Base-by-base conservation (phyloP, 53 echinoderm and acorn worm species). In the Holothuria leucospilota region DNA sequence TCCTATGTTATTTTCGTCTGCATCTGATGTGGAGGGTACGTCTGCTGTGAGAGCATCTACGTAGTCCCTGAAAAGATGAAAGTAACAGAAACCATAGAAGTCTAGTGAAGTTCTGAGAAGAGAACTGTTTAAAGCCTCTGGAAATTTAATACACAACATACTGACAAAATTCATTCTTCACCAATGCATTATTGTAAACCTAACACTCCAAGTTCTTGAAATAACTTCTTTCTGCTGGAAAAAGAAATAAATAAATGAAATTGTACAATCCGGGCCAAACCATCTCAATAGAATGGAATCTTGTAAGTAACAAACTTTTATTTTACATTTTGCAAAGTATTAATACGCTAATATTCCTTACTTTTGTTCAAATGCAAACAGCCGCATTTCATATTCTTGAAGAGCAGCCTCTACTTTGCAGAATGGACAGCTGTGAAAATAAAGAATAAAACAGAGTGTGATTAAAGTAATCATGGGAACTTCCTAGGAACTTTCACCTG, bases 351-450 rank as follows among this genome's bases (percentile, higher is more conserved):
- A 2, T 46, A 9, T 46, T 11, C 46, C 85, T 90, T 89, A 96
- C 97, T 88, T 93, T 51, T 81, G 77, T 74, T 95, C 90, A 82
- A 96, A 93, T 20, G 97, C 91, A 84, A 96, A 96, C 52, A 96
- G 88, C 68, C 89, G 91, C 77, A 87, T 93, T 89, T 96, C 95
- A 66, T 96, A 96, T 20, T 89, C 87, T 56, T 87, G 85, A 6
- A 96, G 91, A 49, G 83, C 62, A 9, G 73, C 86, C 28, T 95
- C 90, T 14, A 95, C 93, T 62, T 84, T 63, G 62, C 97, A 96
- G 78, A 95, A 93, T 23, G 88, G 69, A 86, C 97, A 96, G 28
- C 97, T 96, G 89, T 49, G 62, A 61, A 39, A 68, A 74, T 11
- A 78, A 77, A 25, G 40, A 24, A 56, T 16, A 16, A 0, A 56